Evolutionary conservation across 2,888 invertebrate species (phyloP).

Genomic region (Pyrrhosoma nymphula): DNA sequence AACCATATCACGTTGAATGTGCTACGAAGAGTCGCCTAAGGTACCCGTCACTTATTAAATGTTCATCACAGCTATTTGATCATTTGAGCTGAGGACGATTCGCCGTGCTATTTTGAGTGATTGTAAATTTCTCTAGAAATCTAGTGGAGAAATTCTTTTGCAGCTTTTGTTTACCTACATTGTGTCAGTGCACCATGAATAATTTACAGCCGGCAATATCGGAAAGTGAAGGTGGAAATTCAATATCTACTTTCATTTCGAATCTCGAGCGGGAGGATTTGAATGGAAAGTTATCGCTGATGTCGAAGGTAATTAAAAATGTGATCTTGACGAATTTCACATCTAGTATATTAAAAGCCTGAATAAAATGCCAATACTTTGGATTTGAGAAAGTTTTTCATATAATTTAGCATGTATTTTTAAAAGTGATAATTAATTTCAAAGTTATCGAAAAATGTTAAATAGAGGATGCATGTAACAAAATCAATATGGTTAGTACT

Average conservation of each 20-base stretch:
- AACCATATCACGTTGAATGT: neutral
- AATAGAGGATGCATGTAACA: too few relatives aligned
- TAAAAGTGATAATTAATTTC: too few relatives aligned
- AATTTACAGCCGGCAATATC: neutral
- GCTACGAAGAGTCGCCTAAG: neutral
- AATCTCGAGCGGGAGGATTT: constrained; percentile 29
- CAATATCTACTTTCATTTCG: neutral
- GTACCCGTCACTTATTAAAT: too few relatives aligned
- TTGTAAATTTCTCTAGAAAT: neutral
- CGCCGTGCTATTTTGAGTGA: neutral
- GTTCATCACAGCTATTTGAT: neutral
- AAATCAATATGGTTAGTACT: too few relatives aligned
- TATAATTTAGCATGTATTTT: too few relatives aligned
- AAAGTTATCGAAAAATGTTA: too few relatives aligned
- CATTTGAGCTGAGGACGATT: neutral
- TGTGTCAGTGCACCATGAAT: neutral
- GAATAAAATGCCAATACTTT: too few relatives aligned
- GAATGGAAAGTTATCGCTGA: constrained; percentile 19
- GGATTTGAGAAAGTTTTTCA: too few relatives aligned
- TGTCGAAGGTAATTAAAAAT: constrained; percentile 1
- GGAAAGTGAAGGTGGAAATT: constrained; percentile 9
- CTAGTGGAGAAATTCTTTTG: too few relatives aligned
- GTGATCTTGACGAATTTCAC: neutral
- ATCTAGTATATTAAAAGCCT: too few relatives aligned
- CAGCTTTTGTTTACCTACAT: too few relatives aligned